phyloP scores from a whole-genome alignment of 2,797 vertebrate genomes.

The Menidia menidia region DNA sequence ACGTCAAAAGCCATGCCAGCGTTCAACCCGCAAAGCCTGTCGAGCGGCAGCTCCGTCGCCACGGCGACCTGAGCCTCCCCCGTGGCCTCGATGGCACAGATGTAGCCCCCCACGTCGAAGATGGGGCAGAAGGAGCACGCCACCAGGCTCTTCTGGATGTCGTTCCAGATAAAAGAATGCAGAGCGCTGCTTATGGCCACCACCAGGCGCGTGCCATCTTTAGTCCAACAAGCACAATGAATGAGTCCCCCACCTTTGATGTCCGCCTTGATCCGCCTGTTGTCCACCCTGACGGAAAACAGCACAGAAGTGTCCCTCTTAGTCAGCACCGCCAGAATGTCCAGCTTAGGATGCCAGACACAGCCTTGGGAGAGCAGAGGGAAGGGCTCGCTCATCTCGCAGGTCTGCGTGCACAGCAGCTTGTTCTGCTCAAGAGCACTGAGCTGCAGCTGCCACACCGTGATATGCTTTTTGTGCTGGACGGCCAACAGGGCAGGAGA shows the following conservation, averaged over 20 bases:
- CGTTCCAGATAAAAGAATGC: slow-evolving; percentile 92
- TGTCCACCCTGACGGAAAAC: slow-evolving; percentile 85
- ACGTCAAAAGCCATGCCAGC: slow-evolving; percentile 84
- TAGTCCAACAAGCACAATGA: slow-evolving; percentile 95
- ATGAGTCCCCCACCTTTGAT: slow-evolving; percentile 85
- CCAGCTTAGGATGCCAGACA: slow-evolving; percentile 92
- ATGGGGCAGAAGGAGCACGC: slow-evolving; percentile 89
- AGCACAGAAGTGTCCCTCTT: slow-evolving; percentile 88
- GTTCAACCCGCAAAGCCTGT: slow-evolving; percentile 90
- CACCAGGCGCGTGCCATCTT: slow-evolving; percentile 91
- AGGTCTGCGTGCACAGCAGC: slow-evolving; percentile 89
- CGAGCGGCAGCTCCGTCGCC: slow-evolving; percentile 91
- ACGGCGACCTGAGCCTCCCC: slow-evolving; percentile 87
- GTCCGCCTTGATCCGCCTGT: slow-evolving; percentile 86
- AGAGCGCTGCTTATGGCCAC: slow-evolving; percentile 90
- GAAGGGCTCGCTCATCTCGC: slow-evolving; percentile 90
- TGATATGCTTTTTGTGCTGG: slow-evolving; percentile 92
- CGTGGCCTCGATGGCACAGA: slow-evolving; percentile 88
- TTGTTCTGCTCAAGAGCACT: slow-evolving; percentile 86
- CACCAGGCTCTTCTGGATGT: slow-evolving; percentile 87
- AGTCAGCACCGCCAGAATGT: slow-evolving; percentile 89
- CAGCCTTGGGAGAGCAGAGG: slow-evolving; percentile 94
- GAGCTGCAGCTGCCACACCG: slow-evolving; percentile 91
- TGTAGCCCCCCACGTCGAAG: slow-evolving; percentile 88
- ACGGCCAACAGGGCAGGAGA: slow-evolving; percentile 89